Evolutionary conservation across 2,888 invertebrate species (phyloP), one percentile per base, ranked within the genome.

Genomic region (Thelaira solivaga): DNA sequence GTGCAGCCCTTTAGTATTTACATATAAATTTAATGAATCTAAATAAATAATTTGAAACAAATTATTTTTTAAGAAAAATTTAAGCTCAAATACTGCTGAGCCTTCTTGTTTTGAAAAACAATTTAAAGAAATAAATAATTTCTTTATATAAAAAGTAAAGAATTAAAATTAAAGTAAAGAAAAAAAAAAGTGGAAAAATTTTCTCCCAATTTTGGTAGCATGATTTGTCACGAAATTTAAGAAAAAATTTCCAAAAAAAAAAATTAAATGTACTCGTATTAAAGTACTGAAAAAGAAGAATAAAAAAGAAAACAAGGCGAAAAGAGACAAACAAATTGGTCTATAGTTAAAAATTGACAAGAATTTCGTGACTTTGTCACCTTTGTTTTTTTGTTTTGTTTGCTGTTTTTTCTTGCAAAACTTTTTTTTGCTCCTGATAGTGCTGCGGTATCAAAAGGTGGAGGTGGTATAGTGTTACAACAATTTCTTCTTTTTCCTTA

Each of bases 281-380:
- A 53, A 62, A 64, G 16, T 43, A 22, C 36, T 29, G 47, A 29
- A 26, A 55, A 47, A 55, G 45, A 65, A 71, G 47, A 47, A 61
- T 34, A 22, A 55, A 73, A 57, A 74, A 49, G 69, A 62, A 62
- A 76, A 79, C 74, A 77, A 80, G 81, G 73, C 71, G 76, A 82
- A 78, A 83, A 81, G 81, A 86, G 85, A 87, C 84, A 85, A 88
- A 88, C 87, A 88, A 88, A 88, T 88, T 88, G 88, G 88, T 86
- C 86, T 86, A 85, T 85, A 86, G 86, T 88, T 86, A 87, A 88
- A 88, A 87, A 87, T 86, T 88, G 88, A 88, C 88, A 88, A 88
- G 88, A 88, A 88, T 87, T 88, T 88, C 88, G 88, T 88, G 88
- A 88, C 88, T 88, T 88, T 88, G 88, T 88, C 88, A 88, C 88